Conservation (phyloP, 2,113 vertebrate genomes). For the Stigmatopora nigra region DNA sequence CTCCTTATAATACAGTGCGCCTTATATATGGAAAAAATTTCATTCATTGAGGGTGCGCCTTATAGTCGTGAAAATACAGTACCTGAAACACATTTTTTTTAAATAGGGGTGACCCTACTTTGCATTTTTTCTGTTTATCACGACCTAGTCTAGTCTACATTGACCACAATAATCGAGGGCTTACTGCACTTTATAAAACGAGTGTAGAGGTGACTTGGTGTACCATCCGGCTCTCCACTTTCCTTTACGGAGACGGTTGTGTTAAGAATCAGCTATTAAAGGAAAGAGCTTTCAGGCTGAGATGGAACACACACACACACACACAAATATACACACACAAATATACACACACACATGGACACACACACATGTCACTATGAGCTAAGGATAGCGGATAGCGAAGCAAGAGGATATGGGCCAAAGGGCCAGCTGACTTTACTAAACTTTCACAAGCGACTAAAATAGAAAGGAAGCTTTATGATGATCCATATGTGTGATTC, state of each 20-base stretch:
- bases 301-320: constrained; percentile 52
- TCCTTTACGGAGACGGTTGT: constrained; percentile 71
- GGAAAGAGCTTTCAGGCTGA: constrained; percentile 68
- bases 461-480: constrained; percentile 45
- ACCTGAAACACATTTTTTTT: too few species aligned
- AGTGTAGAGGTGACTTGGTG: constrained; percentile 47
- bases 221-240: constrained; percentile 55
- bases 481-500: not conserved
- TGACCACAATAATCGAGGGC: too few species aligned
- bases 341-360: constrained; percentile 8
- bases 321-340: not conserved
- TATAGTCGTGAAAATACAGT: too few species aligned
- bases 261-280: constrained; percentile 65
- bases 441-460: constrained; percentile 63
- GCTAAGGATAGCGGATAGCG: constrained; percentile 28
- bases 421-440: constrained; percentile 64
- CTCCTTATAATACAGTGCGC: too few species aligned
- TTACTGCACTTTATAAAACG: not conserved
- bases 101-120: too few species aligned
- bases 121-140: too few species aligned
- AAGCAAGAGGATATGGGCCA: constrained; percentile 60
- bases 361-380: constrained; percentile 1
- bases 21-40: too few species aligned
- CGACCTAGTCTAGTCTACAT: not conserved
- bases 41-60: too few species aligned